Evolutionary conservation across 2,888 invertebrate species (phyloP).

Genomic region (Synanthedon tipuliformis): DNA sequence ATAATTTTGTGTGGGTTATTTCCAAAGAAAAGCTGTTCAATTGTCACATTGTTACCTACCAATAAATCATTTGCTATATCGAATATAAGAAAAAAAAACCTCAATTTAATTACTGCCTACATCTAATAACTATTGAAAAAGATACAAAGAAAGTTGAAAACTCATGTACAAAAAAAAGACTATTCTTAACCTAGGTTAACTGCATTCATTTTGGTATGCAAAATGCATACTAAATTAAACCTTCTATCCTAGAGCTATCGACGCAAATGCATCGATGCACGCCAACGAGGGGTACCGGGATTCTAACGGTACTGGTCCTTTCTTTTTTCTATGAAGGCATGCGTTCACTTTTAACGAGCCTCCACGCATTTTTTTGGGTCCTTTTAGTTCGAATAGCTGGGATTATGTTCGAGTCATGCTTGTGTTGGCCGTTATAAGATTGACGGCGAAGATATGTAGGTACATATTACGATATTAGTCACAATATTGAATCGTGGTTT

Average conservation of each 20-base stretch:
- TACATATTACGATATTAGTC: no score
- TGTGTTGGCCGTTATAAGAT: no score
- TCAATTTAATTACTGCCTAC: background rate
- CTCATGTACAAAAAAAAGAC: background rate
- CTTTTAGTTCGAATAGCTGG: background rate
- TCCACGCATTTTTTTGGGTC: conserved; percentile 16
- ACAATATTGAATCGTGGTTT: no score
- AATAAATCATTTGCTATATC: no score
- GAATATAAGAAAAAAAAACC: background rate
- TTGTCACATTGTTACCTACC: no score
- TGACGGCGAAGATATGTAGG: no score
- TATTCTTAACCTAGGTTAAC: conserved; percentile 11
- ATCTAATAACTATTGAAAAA: background rate
- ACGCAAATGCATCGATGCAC: conserved; percentile 15
- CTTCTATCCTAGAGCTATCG: conserved; percentile 2
- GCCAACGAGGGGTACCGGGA: conserved; percentile 36
- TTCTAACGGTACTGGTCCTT: conserved; percentile 52
- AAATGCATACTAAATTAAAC: conserved; percentile 3
- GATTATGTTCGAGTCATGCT: no score
- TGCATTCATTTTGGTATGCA: conserved; percentile 4
- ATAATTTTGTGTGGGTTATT: no score
- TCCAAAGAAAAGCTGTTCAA: no score
- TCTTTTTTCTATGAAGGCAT: conserved; percentile 50
- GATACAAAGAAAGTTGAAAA: background rate
- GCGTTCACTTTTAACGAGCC: conserved; percentile 62